These are phyloP conservation scores for Coendou prehensilis DNA, from an alignment of 2,797 vertebrate genomes.

Conservation along the genomic window DNA sequence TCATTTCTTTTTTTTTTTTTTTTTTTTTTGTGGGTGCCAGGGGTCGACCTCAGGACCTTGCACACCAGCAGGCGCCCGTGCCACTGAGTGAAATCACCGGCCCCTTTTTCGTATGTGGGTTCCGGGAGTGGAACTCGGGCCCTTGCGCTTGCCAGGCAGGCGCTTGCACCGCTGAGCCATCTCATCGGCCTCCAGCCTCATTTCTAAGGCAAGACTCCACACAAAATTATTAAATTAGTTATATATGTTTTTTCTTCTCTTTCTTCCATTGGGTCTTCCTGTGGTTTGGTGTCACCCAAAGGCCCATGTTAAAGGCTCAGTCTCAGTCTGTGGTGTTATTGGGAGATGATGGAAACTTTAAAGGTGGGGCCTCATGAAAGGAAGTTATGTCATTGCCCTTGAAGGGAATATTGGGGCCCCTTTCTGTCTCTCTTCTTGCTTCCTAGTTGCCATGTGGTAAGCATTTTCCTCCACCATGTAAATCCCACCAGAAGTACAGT, in stretches of 20 bases:
- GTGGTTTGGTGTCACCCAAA: not conserved
- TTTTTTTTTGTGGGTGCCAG: too few species aligned
- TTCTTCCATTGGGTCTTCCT: not conserved
- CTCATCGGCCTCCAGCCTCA: not conserved
- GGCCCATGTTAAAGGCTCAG: not conserved
- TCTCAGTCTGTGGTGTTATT: not conserved
- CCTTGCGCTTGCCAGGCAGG: too few species aligned
- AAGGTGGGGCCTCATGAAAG: not conserved
- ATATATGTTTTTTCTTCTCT: not conserved
- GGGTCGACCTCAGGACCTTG: too few species aligned
- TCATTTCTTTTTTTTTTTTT: not conserved
- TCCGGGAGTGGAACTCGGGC: too few species aligned
- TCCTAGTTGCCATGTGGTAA: not conserved
- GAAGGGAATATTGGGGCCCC: not conserved
- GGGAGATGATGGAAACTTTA: not conserved
- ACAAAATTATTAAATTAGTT: constrained; percentile 11
- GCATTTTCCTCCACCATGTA: not conserved
- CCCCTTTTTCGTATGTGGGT: too few species aligned
- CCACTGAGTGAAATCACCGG: too few species aligned
- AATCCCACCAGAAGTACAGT: not conserved
- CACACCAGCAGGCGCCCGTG: too few species aligned
- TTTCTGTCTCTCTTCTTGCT: not conserved
- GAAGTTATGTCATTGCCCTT: not conserved
- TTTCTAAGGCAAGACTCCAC: constrained; percentile 27
- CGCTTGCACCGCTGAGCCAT: too few species aligned